phyloP scores from a whole-genome alignment of 2,113 vertebrate genomes.

The Grantiella picta region DNA sequence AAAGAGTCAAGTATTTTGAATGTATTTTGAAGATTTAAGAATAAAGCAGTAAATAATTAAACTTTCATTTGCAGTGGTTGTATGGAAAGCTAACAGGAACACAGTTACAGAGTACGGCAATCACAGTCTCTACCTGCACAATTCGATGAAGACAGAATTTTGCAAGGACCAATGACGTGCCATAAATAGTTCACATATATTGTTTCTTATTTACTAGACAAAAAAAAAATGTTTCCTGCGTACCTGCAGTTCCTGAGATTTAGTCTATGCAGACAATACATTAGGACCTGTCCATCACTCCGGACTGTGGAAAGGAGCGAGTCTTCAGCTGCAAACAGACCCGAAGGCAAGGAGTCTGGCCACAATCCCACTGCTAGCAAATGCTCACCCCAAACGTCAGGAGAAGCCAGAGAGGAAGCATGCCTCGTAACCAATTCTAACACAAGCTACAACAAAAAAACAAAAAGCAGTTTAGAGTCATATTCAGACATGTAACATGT shows the following conservation, averaged over 20 bases:
- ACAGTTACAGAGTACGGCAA: not conserved
- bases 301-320: constrained; percentile 85
- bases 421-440: constrained; percentile 82
- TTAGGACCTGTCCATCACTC: constrained; percentile 88
- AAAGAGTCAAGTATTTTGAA: not conserved
- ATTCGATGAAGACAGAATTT: not conserved
- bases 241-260: constrained; percentile 85
- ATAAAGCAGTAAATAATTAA: not conserved
- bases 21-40: not conserved
- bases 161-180: not conserved
- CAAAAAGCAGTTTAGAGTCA: not conserved
- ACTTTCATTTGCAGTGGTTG: not conserved
- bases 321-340: constrained; percentile 85
- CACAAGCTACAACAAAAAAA: constrained; percentile 72
- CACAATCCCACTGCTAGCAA: constrained; percentile 88
- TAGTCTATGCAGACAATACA: constrained; percentile 86
- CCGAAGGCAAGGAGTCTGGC: constrained; percentile 88
- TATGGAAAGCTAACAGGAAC: not conserved
- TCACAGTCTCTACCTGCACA: not conserved
- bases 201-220: not conserved
- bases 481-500: not conserved
- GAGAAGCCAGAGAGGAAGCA: constrained; percentile 75
- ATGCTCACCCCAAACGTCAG: constrained; percentile 74
- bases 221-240: not conserved
- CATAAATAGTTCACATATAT: not conserved